Evolutionary conservation across 1,140 invertebrate genomes (phyloP), one percentile per base, ranked within the genome.

Genomic region (Atta cephalotes): DNA sequence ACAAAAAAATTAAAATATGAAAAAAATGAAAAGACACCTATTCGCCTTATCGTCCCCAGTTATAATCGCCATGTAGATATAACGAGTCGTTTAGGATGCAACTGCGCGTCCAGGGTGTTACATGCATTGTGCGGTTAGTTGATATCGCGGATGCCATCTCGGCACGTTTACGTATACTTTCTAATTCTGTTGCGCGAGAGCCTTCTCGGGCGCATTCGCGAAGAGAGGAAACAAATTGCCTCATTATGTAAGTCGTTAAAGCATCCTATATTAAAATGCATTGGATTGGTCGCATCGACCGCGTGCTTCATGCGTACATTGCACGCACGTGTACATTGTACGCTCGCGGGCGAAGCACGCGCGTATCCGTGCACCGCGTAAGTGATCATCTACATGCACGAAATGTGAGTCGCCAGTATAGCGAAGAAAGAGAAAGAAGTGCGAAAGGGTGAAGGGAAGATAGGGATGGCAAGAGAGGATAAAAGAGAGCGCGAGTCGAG

Each of bases 241-340:
- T 74, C 56, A 74, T 84, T 84, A 84, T 63, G 70, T 76, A 84
- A 74, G 80, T 84, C 80, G 80, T 76, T 84, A 84, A 76, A 76
- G 56, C 45, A 74, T 74, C 80, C 70, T 51, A 84, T 71, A 74
- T 74, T 84, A 84, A 84, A 84, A 84, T 74, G 68, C 70, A 74
- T 74, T 51, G 49, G 49, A 85, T 85, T 6, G 31, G 74, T 79
- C 49, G 74, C 49, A 85, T 68, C 49, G 65, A 60, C n/a, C 66
- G 71, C 35, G 56, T 51, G 62, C 45, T 49, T 45, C 60, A 31
- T 85, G 49, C 21, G 45, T 21, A 35, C 60, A 31, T 28, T 2
- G 28, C 28, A 56, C 49, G 51, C 60, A 3, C 14, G 49, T 16
- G 49, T 51, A 51, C 39, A 45, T 45, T 10, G 39, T 9, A 45